These are phyloP conservation scores for Caenorhabditis sp. DNA, from an alignment of 2,888 invertebrate species.

Conservation along the genomic window DNA sequence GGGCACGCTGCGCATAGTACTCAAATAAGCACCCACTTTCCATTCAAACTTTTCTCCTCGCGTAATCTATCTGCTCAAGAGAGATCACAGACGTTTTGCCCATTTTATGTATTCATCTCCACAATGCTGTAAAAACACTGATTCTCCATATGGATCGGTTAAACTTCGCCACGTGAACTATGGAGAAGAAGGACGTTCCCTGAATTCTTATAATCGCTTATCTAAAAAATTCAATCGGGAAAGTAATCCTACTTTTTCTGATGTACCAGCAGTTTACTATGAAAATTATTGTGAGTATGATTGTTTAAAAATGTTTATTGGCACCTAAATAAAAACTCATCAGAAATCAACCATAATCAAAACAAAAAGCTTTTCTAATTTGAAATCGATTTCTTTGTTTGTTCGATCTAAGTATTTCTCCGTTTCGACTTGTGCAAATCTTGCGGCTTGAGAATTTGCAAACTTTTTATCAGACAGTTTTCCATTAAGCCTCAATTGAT, in stretches of 20 bases:
- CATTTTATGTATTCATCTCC: conserved; percentile 10
- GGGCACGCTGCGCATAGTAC: conserved; percentile 56
- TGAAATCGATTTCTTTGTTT: conserved; percentile 18
- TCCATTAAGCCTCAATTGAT: conserved; percentile 11
- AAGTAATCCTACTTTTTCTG: conserved; percentile 49
- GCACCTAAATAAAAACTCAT: too few species aligned
- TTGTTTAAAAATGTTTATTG: too few species aligned
- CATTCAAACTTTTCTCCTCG: conserved; percentile 24
- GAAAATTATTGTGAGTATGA: conserved; percentile 39
- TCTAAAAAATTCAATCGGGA: conserved; percentile 56
- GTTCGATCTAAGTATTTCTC: conserved; percentile 33
- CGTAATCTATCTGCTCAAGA: conserved; percentile 17
- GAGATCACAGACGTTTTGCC: conserved; percentile 11
- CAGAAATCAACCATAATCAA: too few species aligned
- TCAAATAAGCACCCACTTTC: conserved; percentile 62
- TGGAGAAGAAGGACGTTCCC: conserved; percentile 48
- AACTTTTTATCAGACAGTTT: conserved; percentile 24
- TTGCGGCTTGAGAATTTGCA: conserved; percentile 16
- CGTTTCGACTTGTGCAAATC: conserved; percentile 38
- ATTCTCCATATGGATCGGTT: conserved; percentile 60
- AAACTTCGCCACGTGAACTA: conserved; percentile 57
- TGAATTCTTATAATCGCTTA: conserved; percentile 61
- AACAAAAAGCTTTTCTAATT: not conserved
- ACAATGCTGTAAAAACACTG: conserved; percentile 56
- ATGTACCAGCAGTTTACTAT: conserved; percentile 32